Percentiles rank a stretch among this genome's conserved stretches.
Conservation (phyloP, 2,797 vertebrate species). For the Vipera latastei region DNA sequence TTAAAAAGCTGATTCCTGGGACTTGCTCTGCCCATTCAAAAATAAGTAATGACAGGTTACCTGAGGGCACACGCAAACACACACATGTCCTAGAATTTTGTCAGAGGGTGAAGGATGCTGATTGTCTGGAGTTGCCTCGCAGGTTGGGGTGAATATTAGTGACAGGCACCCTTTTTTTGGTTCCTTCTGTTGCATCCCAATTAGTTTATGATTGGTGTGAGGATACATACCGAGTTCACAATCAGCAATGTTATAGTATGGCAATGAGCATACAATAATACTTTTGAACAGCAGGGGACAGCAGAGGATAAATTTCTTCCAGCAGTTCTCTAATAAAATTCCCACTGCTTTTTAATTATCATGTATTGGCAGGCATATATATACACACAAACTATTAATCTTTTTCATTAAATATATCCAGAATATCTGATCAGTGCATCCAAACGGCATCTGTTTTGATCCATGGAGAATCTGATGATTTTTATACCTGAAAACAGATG, state of each 20-base stretch:
- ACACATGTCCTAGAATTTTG: neutral
- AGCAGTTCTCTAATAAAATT: neutral
- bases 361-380: neutral
- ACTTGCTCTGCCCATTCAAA: neutral
- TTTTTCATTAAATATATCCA: neutral
- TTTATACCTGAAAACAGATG: neutral
- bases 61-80: neutral
- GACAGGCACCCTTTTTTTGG: neutral
- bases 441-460: neutral
- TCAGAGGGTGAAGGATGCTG: neutral
- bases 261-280: neutral
- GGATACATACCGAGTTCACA: neutral
- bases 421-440: neutral
- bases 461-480: neutral
- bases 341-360: neutral
- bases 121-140: neutral
- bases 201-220: neutral
- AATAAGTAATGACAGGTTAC: neutral
- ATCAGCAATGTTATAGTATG: neutral
- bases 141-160: neutral
- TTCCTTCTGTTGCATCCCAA: neutral
- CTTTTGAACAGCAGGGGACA: conserved; percentile 54
- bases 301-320: conserved; percentile 48
- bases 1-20: neutral
- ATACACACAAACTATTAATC: neutral